A percentile compares a stretch with the other conserved stretches of the same genome.
phyloP scores from a whole-genome alignment of 2,113 vertebrate species.

The Eubucco bourcierii region DNA sequence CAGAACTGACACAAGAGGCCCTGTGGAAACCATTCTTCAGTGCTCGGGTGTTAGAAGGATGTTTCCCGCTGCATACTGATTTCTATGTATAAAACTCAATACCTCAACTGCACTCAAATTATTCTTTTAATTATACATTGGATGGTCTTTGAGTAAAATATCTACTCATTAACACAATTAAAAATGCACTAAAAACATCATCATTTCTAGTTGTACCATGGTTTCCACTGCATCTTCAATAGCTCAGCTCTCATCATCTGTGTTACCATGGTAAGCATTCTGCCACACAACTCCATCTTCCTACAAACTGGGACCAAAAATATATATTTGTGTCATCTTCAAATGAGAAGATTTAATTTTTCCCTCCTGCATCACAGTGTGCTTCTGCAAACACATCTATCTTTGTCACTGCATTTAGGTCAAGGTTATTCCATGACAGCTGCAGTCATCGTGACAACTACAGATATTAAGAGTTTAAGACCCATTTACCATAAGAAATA shows the following conservation, averaged over 20 bases:
- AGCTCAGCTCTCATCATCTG: background rate
- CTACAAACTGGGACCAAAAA: slow-evolving; percentile 29
- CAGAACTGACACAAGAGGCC: background rate
- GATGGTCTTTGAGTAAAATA: background rate
- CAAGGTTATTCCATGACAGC: background rate
- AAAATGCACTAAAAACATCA: background rate
- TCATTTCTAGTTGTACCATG: background rate
- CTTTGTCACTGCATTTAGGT: background rate
- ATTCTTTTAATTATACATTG: background rate
- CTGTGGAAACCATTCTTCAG: background rate
- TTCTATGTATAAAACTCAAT: background rate
- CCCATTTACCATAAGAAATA: background rate
- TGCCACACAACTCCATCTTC: slow-evolving; percentile 3
- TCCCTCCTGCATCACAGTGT: background rate
- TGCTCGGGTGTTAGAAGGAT: background rate
- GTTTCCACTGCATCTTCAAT: background rate
- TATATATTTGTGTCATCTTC: background rate
- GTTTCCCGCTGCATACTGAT: background rate
- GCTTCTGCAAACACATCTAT: background rate
- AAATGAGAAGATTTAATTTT: background rate
- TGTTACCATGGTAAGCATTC: slow-evolving; percentile 17
- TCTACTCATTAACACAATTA: background rate
- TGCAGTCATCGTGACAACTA: background rate
- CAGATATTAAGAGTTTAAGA: background rate
- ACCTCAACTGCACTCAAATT: background rate